Evolutionary conservation across 2,888 invertebrate genomes (phyloP).

Genomic region (Acrobasis repandana): DNA sequence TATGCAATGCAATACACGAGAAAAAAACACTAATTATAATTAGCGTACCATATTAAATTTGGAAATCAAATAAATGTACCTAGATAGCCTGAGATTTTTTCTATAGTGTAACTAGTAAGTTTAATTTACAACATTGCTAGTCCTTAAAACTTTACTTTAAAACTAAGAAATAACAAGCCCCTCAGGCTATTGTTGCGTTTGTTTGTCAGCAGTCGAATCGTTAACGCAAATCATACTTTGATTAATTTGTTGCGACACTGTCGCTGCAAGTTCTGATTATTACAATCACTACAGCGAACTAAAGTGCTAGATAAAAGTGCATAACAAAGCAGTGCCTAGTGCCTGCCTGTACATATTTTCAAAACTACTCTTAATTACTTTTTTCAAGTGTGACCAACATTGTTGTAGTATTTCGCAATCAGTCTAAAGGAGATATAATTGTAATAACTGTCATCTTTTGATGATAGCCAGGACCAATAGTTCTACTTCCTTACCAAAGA

Average conservation of each 20-base stretch:
- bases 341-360: too few species aligned
- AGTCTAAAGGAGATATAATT: too few species aligned
- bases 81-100: not conserved
- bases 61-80: not conserved
- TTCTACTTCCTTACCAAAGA: too few species aligned
- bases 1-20: too few species aligned
- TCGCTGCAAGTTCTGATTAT: slow-evolving; percentile 29
- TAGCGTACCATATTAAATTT: not conserved
- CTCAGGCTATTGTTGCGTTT: slow-evolving; percentile 40
- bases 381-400: too few species aligned
- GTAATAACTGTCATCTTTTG: too few species aligned
- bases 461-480: too few species aligned
- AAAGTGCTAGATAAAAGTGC: too few species aligned
- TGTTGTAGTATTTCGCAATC: too few species aligned
- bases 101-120: not conserved
- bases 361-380: too few species aligned
- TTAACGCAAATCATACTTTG: slow-evolving; percentile 50
- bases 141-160: slow-evolving; percentile 27
- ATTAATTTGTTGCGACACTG: slow-evolving; percentile 63
- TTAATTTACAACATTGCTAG: not conserved
- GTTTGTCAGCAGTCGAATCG: slow-evolving; percentile 37
- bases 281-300: not conserved
- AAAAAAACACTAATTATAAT: too few species aligned
- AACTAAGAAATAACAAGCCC: not conserved
- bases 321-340: too few species aligned